Conservation (phyloP, 23 tunicate genomes). For the Halocynthia aurantium region DNA sequence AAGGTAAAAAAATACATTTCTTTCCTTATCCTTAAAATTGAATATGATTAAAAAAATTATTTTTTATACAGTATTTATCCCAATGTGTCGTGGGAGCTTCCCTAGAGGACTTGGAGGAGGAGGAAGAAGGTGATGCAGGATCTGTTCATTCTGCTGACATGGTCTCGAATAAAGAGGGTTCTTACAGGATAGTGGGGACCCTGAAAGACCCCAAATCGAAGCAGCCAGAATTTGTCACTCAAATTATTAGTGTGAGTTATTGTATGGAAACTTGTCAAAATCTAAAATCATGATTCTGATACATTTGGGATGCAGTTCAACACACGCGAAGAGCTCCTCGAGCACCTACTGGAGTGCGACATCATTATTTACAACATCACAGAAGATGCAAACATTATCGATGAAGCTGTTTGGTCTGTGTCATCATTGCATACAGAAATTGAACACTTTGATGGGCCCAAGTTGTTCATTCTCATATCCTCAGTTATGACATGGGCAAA, state of each 20-base stretch:
- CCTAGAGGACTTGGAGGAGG: slow-evolving; percentile 63
- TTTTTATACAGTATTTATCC: slow-evolving; percentile 42
- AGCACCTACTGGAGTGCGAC: slow-evolving; percentile 81
- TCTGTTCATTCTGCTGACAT: slow-evolving; percentile 53
- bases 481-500: slow-evolving; percentile 89
- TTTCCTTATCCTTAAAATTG: not conserved
- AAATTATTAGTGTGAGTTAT: slow-evolving; percentile 62
- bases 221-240: slow-evolving; percentile 66
- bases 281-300: not conserved
- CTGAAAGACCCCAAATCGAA: slow-evolving; percentile 72
- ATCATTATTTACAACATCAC: slow-evolving; percentile 89
- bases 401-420: slow-evolving; percentile 91
- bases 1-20: slow-evolving; percentile 27
- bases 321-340: slow-evolving; percentile 78
- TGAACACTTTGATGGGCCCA: slow-evolving; percentile 86
- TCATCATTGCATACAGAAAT: slow-evolving; percentile 86
- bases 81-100: slow-evolving; percentile 90
- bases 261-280: not conserved
- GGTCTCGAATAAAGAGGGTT: slow-evolving; percentile 69
- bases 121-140: slow-evolving; percentile 76
- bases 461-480: slow-evolving; percentile 77
- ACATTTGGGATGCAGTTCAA: slow-evolving; percentile 49
- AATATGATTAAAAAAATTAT: not conserved
- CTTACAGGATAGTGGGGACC: slow-evolving; percentile 85
- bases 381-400: slow-evolving; percentile 78